These are phyloP conservation scores for Polydrusus pterygomalis DNA, from an alignment of 2,888 invertebrate genomes.

Conservation along the genomic window DNA sequence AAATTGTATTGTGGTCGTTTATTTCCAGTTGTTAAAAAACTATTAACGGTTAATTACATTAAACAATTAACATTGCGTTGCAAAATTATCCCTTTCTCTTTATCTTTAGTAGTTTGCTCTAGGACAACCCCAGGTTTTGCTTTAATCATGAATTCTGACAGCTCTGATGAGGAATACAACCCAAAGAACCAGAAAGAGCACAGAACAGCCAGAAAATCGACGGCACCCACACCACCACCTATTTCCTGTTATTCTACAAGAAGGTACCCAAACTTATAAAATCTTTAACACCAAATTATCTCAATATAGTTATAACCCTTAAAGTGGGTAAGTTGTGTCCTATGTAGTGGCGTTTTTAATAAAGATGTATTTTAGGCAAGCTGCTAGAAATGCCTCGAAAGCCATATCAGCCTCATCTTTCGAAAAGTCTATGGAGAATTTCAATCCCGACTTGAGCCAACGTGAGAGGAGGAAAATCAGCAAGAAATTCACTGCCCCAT, in stretches of 20 bases:
- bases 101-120: not conserved
- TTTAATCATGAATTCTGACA: slow-evolving; percentile 26
- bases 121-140: not conserved
- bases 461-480: slow-evolving; percentile 86
- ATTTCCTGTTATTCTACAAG: slow-evolving; percentile 59
- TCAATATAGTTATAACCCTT: too few species aligned
- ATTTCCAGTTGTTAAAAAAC: not conserved
- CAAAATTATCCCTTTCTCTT: not conserved
- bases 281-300: too few species aligned
- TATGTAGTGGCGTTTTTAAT: too few species aligned
- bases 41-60: not conserved
- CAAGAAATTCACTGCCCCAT: slow-evolving; percentile 76
- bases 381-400: slow-evolving; percentile 61
- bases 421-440: slow-evolving; percentile 73
- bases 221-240: slow-evolving; percentile 56
- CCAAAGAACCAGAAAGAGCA: slow-evolving; percentile 53
- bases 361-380: slow-evolving; percentile 56
- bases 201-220: slow-evolving; percentile 64
- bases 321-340: too few species aligned
- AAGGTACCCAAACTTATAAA: slow-evolving; percentile 48
- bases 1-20: not conserved
- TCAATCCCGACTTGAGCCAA: slow-evolving; percentile 86
- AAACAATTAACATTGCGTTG: not conserved
- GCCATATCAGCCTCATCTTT: slow-evolving; percentile 56
- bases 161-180: slow-evolving; percentile 60